Evolutionary conservation across 2,888 invertebrate genomes (phyloP).

Genomic region (Amphipoea lucens): DNA sequence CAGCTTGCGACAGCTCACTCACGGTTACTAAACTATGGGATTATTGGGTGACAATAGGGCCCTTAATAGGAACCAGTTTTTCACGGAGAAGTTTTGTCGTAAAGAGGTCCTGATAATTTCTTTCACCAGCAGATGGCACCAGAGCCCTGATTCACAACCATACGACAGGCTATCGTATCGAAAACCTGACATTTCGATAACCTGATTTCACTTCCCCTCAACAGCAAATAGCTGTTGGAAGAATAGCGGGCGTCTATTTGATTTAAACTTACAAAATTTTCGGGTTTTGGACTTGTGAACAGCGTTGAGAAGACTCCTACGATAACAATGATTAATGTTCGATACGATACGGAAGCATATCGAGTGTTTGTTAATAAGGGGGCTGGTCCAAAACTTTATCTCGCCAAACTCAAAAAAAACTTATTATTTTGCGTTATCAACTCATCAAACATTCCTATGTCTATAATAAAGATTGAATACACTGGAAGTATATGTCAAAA

Average conservation of each 20-base stretch:
- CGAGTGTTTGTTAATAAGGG: too few species aligned
- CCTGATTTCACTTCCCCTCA: too few species aligned
- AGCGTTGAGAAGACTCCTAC: too few species aligned
- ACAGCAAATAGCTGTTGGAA: too few species aligned
- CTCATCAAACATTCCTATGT: not conserved
- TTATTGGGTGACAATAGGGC: constrained; percentile 12
- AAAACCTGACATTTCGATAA: too few species aligned
- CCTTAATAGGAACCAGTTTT: not conserved
- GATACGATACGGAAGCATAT: too few species aligned
- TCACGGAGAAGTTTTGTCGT: not conserved
- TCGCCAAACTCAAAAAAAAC: not conserved
- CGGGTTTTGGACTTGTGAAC: too few species aligned
- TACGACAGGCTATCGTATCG: too few species aligned
- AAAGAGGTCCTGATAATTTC: not conserved
- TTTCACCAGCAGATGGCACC: not conserved
- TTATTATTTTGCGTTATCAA: not conserved
- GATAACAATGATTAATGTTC: too few species aligned
- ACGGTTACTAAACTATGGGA: constrained; percentile 19
- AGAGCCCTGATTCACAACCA: too few species aligned
- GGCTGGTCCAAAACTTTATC: not conserved
- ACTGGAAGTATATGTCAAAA: constrained; percentile 56
- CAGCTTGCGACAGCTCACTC: constrained; percentile 35
- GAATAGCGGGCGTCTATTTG: too few species aligned
- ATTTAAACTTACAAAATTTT: too few species aligned
- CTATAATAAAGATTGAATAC: not conserved